A percentile compares a stretch with the other conserved stretches of the same genome.
phyloP scores from a whole-genome alignment of 2,797 vertebrate species.

The Poecilia velifera region DNA sequence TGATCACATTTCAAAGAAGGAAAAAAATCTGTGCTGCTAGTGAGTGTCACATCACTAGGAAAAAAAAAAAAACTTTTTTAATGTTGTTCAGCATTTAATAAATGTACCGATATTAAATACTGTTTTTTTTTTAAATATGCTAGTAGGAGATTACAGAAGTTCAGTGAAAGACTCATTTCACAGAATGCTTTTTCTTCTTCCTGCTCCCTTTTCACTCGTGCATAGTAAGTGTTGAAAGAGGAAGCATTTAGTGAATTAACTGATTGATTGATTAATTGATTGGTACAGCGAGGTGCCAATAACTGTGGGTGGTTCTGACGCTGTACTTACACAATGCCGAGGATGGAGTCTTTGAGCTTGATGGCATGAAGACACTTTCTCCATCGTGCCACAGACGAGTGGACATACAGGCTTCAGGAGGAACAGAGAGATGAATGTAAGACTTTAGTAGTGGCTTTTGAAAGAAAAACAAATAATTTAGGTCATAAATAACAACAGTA shows the following conservation, averaged over 20 bases:
- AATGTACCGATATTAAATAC: not conserved
- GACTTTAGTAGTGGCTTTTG: not conserved
- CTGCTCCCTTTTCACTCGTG: not conserved
- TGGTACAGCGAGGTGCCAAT: not conserved
- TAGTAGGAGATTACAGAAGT: too few species aligned
- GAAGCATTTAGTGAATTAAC: too few species aligned
- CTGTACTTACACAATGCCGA: slow-evolving; percentile 91
- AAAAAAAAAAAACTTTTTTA: not conserved
- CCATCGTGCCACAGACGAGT: slow-evolving; percentile 94
- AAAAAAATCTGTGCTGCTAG: not conserved
- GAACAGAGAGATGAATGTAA: not conserved
- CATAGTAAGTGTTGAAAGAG: too few species aligned
- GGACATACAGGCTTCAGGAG: slow-evolving; percentile 89
- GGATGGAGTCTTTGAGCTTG: slow-evolving; percentile 96
- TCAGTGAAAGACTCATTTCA: not conserved
- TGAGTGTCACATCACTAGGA: not conserved
- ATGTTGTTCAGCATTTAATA: not conserved
- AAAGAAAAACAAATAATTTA: not conserved
- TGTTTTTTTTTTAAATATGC: not conserved
- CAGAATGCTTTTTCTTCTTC: not conserved
- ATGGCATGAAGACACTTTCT: slow-evolving; percentile 98
- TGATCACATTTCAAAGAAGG: not conserved
- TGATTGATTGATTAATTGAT: not conserved
- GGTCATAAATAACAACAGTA: not conserved
- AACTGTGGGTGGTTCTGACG: not conserved